Evolutionary conservation across 2,113 vertebrate species (phyloP).

Genomic region (Drymodes brunneopygia): DNA sequence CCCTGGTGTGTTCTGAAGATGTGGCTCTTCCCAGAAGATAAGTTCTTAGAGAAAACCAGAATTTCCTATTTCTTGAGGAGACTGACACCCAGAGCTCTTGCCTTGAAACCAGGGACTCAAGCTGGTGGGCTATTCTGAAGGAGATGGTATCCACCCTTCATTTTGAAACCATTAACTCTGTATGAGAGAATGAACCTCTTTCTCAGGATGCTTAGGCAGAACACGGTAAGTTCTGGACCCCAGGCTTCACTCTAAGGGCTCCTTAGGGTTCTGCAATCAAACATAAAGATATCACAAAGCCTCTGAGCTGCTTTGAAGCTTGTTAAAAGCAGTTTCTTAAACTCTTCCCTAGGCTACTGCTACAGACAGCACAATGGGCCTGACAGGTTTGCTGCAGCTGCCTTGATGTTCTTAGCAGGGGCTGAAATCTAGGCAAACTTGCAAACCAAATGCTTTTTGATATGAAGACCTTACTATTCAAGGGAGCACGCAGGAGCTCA

Average conservation of each 20-base stretch:
- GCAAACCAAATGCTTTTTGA: background rate
- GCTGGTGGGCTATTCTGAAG: background rate
- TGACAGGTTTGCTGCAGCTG: background rate
- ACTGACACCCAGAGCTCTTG: background rate
- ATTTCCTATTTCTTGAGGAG: background rate
- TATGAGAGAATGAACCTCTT: background rate
- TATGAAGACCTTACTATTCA: background rate
- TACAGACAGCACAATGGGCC: background rate
- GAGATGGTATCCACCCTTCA: background rate
- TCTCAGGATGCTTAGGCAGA: background rate
- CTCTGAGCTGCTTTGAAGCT: background rate
- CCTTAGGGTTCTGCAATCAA: background rate
- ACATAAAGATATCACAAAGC: background rate
- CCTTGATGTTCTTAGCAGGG: background rate
- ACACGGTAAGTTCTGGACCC: background rate
- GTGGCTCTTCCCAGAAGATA: background rate
- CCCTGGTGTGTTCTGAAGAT: background rate
- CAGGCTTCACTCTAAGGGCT: background rate
- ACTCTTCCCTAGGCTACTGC: background rate
- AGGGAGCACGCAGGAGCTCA: fast-evolving
- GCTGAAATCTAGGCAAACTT: background rate
- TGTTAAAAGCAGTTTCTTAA: background rate
- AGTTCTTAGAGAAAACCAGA: background rate
- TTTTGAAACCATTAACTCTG: background rate
- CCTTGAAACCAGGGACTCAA: background rate